Evolutionary conservation across 1,140 invertebrate species (phyloP).

Genomic region (Rhizoglyphus robini): DNA sequence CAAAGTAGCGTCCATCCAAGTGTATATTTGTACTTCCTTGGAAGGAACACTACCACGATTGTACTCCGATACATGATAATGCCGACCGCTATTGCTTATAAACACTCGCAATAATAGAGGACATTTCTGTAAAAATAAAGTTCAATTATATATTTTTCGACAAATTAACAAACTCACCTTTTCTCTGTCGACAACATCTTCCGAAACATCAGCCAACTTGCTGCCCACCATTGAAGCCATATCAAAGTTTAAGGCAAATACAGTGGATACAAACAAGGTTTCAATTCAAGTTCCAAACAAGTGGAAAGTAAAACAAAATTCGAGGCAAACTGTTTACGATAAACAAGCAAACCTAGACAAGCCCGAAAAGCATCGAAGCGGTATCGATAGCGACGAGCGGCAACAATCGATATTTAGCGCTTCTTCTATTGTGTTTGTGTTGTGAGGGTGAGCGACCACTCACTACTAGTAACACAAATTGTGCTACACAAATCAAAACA

Average conservation of each 20-base stretch:
- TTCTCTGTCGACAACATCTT: slow-evolving; percentile 14
- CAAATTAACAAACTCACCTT: slow-evolving; percentile 2
- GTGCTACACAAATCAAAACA: no score
- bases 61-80: slow-evolving; percentile 82
- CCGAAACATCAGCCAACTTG: neutral
- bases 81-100: slow-evolving; percentile 62
- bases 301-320: no score
- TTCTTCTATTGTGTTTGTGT: neutral
- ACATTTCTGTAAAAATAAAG: slow-evolving; percentile 56
- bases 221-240: neutral
- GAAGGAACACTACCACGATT: slow-evolving; percentile 74
- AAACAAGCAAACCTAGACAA: no score
- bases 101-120: slow-evolving; percentile 89
- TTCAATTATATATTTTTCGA: slow-evolving; percentile 7
- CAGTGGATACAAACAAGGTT: no score
- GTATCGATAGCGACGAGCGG: neutral
- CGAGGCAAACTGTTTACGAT: no score
- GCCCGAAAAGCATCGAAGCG: no score
- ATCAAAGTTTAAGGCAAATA: no score
- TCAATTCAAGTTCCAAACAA: no score
- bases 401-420: neutral
- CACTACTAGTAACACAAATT: neutral
- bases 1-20: slow-evolving; percentile 81
- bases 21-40: slow-evolving; percentile 46
- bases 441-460: no score